A percentile compares a stretch with the other conserved stretches of the same genome.
Conservation (phyloP, 2,888 invertebrate genomes). For the Drosophila koepferae region DNA sequence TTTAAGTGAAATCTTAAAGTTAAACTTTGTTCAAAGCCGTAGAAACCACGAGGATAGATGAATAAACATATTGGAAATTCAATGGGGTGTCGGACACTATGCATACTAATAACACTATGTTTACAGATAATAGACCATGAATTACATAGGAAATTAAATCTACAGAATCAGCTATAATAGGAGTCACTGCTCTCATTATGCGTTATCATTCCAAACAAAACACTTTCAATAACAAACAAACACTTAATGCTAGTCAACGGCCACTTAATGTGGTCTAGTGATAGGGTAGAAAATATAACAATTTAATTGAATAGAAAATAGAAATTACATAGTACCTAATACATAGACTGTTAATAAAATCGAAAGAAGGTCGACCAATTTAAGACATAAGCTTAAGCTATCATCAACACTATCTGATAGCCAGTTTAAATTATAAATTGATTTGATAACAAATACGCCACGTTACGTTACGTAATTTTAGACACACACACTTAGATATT, state of each 20-base stretch:
- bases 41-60: slow-evolving; percentile 36
- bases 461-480: slow-evolving; percentile 31
- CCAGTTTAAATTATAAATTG: slow-evolving; percentile 26
- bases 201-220: slow-evolving; percentile 56
- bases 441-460: slow-evolving; percentile 48
- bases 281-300: slow-evolving; percentile 55
- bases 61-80: slow-evolving; percentile 20
- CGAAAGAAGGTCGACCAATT: slow-evolving; percentile 36
- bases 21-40: slow-evolving; percentile 48
- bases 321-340: slow-evolving; percentile 27
- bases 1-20: slow-evolving; percentile 49
- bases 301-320: slow-evolving; percentile 33
- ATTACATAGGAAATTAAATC: slow-evolving; percentile 34
- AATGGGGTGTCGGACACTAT: slow-evolving; percentile 16
- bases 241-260: slow-evolving; percentile 68
- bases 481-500: slow-evolving; percentile 34
- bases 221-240: slow-evolving; percentile 72
- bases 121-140: slow-evolving; percentile 32
- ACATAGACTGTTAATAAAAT: slow-evolving; percentile 58
- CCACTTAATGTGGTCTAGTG: slow-evolving; percentile 38
- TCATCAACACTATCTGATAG: slow-evolving; percentile 14
- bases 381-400: slow-evolving; percentile 14
- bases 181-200: slow-evolving; percentile 23
- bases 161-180: slow-evolving; percentile 44
- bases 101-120: slow-evolving; percentile 44